These are phyloP conservation scores for Oikopleura vanhoeffeni DNA, from an alignment of 23 tunicate genomes.

Conservation along the genomic window DNA sequence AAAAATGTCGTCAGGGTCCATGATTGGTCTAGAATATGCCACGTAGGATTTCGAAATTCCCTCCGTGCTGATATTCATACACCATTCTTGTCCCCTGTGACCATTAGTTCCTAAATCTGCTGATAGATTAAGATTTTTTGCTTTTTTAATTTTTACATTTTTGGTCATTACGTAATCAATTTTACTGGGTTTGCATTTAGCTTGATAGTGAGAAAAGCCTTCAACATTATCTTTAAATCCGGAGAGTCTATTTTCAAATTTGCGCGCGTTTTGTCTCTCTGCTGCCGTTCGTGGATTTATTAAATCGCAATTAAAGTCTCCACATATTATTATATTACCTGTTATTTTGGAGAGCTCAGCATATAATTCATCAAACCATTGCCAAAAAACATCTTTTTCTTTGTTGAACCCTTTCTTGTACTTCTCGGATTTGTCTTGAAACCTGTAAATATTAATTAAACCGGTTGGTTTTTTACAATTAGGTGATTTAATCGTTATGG, in stretches of 20 bases:
- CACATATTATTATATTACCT: background rate
- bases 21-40: background rate
- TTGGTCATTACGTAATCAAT: background rate
- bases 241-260: background rate
- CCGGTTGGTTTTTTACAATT: too few species aligned
- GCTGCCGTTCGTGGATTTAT: background rate
- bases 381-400: background rate
- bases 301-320: background rate
- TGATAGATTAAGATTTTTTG: background rate
- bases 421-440: background rate
- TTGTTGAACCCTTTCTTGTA: background rate
- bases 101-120: background rate
- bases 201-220: background rate
- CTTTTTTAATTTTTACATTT: background rate
- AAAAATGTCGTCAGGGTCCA: background rate
- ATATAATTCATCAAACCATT: background rate
- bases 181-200: background rate
- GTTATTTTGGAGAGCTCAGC: background rate
- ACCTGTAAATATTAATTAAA: background rate
- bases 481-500: background rate
- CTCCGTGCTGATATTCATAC: too few species aligned
- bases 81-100: conserved; percentile 1
- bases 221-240: background rate
- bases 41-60: too few species aligned
- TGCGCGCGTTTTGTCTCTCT: background rate